phyloP scores from a whole-genome alignment of 2,113 vertebrate species.

The Ailurus styani region DNA sequence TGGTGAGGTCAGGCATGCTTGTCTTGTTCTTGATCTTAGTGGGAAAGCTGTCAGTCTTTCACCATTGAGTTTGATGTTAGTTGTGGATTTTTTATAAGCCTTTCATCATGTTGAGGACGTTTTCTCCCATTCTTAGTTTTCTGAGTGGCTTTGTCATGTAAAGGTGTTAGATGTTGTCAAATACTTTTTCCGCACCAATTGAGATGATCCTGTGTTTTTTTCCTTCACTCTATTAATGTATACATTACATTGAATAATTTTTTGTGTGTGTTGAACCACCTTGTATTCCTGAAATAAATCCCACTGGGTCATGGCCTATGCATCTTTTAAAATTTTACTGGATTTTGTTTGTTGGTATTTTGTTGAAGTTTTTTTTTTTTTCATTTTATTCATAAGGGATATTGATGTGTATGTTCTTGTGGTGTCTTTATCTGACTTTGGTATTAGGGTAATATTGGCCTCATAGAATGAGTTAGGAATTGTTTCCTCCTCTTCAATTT shows the following conservation, averaged over 20 bases:
- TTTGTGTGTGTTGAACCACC: not conserved
- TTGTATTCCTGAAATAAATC: constrained; percentile 11
- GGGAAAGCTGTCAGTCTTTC: not conserved
- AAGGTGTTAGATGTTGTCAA: not conserved
- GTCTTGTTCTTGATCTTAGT: not conserved
- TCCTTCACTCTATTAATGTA: constrained; percentile 7
- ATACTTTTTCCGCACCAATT: not conserved
- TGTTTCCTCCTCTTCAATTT: not conserved
- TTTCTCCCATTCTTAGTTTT: not conserved
- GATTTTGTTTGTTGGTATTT: not conserved
- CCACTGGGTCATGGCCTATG: not conserved
- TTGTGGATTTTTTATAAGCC: not conserved
- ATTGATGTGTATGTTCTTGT: not conserved
- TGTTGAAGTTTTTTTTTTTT: not conserved
- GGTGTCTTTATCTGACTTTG: not conserved
- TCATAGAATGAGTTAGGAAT: not conserved
- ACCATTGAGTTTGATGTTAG: not conserved
- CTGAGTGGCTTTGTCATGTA: not conserved
- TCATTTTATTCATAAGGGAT: not conserved
- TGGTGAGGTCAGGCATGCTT: not conserved
- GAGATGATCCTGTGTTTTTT: not conserved
- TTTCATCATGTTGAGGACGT: not conserved
- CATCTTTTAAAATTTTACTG: not conserved
- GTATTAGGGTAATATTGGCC: not conserved
- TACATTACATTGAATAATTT: not conserved